phyloP scores from a whole-genome alignment of 2,888 invertebrate genomes.

The Formica aserva region DNA sequence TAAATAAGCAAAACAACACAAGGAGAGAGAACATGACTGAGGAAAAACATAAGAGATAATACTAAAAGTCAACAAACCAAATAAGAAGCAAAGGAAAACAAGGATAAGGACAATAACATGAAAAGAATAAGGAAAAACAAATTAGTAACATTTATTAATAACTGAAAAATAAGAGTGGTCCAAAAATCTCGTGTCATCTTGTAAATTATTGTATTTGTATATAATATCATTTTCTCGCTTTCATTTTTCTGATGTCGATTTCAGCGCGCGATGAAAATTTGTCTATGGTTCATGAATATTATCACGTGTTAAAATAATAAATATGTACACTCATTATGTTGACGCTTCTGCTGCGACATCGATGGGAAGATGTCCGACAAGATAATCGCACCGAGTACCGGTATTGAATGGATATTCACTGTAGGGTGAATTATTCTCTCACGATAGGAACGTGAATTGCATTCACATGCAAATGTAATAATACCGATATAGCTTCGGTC shows the following conservation, averaged over 20 bases:
- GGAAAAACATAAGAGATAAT: too few relatives aligned
- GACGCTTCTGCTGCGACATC: slow-evolving; percentile 10
- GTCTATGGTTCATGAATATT: neutral
- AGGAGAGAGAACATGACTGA: too few relatives aligned
- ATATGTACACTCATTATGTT: slow-evolving; percentile 1
- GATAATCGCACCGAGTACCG: slow-evolving; percentile 31
- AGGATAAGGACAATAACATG: too few relatives aligned
- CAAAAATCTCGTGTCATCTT: too few relatives aligned
- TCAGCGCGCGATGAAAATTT: neutral
- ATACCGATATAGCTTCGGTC: slow-evolving; percentile 51
- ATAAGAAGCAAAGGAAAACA: too few relatives aligned
- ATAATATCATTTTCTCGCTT: neutral
- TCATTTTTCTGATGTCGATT: neutral
- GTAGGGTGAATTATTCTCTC: slow-evolving; percentile 57
- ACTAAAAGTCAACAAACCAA: too few relatives aligned
- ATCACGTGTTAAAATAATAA: neutral
- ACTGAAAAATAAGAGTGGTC: too few relatives aligned
- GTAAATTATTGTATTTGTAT: neutral
- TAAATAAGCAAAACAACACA: too few relatives aligned
- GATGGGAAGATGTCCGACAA: slow-evolving; percentile 38
- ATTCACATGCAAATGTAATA: slow-evolving; percentile 64
- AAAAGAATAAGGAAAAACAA: too few relatives aligned
- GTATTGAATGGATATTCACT: slow-evolving; percentile 54
- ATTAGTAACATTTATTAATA: too few relatives aligned
- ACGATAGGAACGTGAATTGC: slow-evolving; percentile 53